These are phyloP conservation scores for Mormyrus proboscirostris DNA, from an alignment of 2,797 vertebrate species.

Conservation along the genomic window DNA sequence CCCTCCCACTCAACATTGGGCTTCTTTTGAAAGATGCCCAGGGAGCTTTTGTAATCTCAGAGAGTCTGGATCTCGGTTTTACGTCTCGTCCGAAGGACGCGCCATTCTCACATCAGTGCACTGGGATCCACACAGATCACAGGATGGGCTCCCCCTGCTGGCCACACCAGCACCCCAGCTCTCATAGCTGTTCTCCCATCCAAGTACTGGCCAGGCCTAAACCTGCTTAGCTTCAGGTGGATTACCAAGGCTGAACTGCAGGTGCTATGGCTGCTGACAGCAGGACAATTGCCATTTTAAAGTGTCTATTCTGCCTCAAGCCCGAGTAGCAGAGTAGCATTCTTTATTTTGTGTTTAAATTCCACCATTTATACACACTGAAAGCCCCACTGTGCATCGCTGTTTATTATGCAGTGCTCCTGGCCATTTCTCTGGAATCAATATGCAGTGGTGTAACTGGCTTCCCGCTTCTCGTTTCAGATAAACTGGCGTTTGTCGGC, in stretches of 20 bases:
- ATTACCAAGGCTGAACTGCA: neutral
- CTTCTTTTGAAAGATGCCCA: neutral
- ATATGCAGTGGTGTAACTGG: neutral
- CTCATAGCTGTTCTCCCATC: neutral
- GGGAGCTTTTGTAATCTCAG: neutral
- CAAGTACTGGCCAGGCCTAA: neutral
- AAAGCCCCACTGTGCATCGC: neutral
- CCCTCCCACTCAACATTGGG: neutral
- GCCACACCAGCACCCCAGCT: neutral
- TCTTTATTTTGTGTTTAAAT: neutral
- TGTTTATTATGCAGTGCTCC: neutral
- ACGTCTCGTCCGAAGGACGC: neutral
- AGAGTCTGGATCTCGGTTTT: neutral
- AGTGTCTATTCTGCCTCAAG: neutral
- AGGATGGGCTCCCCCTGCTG: neutral
- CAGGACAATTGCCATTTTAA: neutral
- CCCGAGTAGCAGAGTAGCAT: neutral
- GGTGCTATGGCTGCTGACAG: neutral
- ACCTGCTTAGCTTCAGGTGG: neutral
- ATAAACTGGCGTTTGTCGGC: slow-evolving; percentile 81
- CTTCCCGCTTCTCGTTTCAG: slow-evolving; percentile 51
- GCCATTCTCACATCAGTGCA: neutral
- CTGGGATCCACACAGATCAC: neutral
- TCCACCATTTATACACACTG: neutral
- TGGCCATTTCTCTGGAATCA: neutral